Evolutionary conservation across 2,797 vertebrate genomes (phyloP).

Genomic region (Graptemys geographica): DNA sequence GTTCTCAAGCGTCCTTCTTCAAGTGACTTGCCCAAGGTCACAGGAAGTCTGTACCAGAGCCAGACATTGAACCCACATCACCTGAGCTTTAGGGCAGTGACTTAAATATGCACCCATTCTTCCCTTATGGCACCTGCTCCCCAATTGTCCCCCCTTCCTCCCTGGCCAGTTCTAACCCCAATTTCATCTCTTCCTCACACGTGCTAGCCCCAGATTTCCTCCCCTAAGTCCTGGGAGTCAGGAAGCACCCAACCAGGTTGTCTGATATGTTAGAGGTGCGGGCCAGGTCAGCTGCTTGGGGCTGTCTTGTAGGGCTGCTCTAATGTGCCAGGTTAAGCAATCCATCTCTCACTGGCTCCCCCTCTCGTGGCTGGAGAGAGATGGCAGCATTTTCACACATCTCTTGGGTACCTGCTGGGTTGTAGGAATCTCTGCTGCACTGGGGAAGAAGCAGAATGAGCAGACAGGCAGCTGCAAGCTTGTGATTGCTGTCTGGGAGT

Average conservation of each 20-base stretch:
- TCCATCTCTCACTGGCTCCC: too few species aligned
- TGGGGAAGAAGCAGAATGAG: accelerated
- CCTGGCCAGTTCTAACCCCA: not conserved
- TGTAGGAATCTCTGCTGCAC: not conserved
- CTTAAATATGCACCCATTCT: too few species aligned
- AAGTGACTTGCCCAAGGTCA: too few species aligned
- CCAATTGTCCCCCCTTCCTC: too few species aligned
- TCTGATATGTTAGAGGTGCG: not conserved
- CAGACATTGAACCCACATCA: too few species aligned
- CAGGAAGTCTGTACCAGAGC: too few species aligned
- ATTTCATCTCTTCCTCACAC: not conserved
- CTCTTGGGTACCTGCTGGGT: not conserved
- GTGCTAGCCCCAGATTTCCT: too few species aligned
- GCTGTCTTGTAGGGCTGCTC: not conserved
- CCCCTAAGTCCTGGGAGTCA: not conserved
- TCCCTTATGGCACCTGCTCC: too few species aligned
- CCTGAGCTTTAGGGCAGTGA: too few species aligned
- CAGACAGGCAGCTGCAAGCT: not conserved
- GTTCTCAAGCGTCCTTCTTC: too few species aligned
- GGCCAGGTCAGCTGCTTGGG: not conserved
- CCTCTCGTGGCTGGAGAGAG: not conserved
- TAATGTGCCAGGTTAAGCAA: too few species aligned
- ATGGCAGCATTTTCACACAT: not conserved
- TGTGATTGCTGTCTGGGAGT: not conserved
- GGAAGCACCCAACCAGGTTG: too few species aligned